phyloP scores from a whole-genome alignment of 1,140 invertebrate genomes.

The Eurosta solidaginis region DNA sequence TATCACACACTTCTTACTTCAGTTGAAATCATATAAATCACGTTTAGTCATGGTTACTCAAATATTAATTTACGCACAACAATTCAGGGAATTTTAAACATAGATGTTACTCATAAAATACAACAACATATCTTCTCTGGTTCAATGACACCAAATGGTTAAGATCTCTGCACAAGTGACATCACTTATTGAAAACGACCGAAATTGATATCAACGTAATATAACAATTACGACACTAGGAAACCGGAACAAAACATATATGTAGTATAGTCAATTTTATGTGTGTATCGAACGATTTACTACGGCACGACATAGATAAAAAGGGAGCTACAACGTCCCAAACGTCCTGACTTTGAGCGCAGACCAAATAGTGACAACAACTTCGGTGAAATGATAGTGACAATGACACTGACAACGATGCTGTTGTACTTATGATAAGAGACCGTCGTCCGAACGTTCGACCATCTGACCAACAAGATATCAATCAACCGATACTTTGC shows the following conservation, averaged over 20 bases:
- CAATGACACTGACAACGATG: not conserved
- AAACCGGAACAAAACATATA: constrained; percentile 18
- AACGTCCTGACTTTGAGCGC: not conserved
- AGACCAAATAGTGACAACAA: not conserved
- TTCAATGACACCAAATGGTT: constrained; percentile 1
- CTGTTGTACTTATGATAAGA: not conserved
- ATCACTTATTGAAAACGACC: constrained; percentile 11
- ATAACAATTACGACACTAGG: constrained; percentile 7
- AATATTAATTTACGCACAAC: too few relatives aligned
- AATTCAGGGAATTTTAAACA: too few relatives aligned
- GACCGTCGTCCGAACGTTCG: too few relatives aligned
- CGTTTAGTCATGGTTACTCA: too few relatives aligned
- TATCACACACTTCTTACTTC: too few relatives aligned
- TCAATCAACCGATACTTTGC: constrained; percentile 1
- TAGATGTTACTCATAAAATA: not conserved
- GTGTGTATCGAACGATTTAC: not conserved
- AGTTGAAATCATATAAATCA: too few relatives aligned
- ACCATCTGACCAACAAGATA: not conserved
- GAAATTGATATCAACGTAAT: constrained; percentile 15
- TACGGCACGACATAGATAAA: not conserved
- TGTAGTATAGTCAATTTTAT: not conserved
- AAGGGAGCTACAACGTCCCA: not conserved
- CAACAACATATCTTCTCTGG: not conserved
- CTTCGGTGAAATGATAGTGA: not conserved
- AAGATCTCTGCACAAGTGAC: not conserved